A percentile compares a stretch with the other conserved stretches of the same genome.
Evolutionary conservation across 1,140 invertebrate species (phyloP).

Genomic region (Microvelia longipes): DNA sequence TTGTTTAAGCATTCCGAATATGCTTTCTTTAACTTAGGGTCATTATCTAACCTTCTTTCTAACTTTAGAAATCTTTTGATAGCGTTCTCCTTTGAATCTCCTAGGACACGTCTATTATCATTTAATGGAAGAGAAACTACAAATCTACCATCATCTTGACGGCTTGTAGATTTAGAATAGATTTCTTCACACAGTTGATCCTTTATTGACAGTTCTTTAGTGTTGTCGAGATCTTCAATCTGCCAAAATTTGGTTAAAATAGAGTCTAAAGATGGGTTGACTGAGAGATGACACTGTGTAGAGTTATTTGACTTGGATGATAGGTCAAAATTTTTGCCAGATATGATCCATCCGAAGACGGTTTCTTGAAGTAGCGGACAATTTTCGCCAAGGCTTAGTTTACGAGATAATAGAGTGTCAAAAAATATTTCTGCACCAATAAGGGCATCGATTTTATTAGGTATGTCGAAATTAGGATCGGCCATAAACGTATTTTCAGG

Average conservation of each 20-base stretch:
- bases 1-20: not conserved
- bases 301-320: not conserved
- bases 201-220: not conserved
- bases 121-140: not conserved
- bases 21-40: not conserved
- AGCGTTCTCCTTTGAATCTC: not conserved
- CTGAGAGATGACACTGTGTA: not conserved
- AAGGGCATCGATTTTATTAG: not conserved
- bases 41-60: not conserved
- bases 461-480: not conserved
- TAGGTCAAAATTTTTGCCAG: not conserved
- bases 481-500: not conserved
- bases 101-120: not conserved
- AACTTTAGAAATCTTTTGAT: not conserved
- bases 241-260: not conserved
- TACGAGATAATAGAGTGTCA: not conserved
- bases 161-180: not conserved
- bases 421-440: not conserved
- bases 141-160: not conserved
- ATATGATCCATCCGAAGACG: not conserved
- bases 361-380: not conserved
- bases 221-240: not conserved
- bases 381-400: not conserved
- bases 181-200: not conserved
- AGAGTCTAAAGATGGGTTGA: not conserved